These are phyloP conservation scores for Montipora capitata DNA, from an alignment of 92 coral and sea anemone species.

Conservation along the genomic window DNA sequence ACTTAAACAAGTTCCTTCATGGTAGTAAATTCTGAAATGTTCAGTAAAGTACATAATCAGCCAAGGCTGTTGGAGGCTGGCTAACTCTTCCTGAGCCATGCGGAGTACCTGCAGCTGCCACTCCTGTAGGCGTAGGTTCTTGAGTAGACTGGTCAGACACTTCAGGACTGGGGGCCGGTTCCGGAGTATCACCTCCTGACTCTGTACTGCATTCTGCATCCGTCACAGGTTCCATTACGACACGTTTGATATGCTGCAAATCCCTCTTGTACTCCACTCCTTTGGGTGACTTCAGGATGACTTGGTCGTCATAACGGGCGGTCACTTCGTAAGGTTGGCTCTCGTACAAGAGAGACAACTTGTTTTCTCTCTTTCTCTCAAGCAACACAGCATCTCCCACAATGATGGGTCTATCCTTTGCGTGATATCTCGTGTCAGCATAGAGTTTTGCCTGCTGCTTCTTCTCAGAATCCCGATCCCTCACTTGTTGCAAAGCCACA, in stretches of 20 bases:
- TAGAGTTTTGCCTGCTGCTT: slow-evolving; percentile 53
- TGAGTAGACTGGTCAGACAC: background rate
- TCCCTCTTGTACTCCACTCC: slow-evolving; percentile 69
- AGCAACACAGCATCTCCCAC: slow-evolving; percentile 57
- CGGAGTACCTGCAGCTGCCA: background rate
- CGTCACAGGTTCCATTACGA: background rate
- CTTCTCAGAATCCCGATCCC: slow-evolving; percentile 56
- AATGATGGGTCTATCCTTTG: slow-evolving; percentile 41
- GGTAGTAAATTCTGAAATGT: background rate
- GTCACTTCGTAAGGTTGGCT: slow-evolving; percentile 58
- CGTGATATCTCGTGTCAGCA: slow-evolving; percentile 45
- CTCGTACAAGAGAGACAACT: slow-evolving; percentile 64
- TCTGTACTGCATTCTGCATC: background rate
- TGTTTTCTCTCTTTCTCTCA: slow-evolving; percentile 59
- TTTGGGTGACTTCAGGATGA: slow-evolving; percentile 53
- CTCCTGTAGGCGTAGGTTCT: background rate
- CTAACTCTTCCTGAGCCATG: slow-evolving; percentile 41
- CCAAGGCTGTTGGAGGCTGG: slow-evolving; percentile 36
- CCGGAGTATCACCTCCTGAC: background rate
- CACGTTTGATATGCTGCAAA: slow-evolving; percentile 60
- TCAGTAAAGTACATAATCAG: slow-evolving; percentile 34
- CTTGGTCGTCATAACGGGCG: slow-evolving; percentile 62
- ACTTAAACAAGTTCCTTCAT: background rate
- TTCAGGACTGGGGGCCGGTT: background rate
- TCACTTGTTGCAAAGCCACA: slow-evolving; percentile 24